These are phyloP conservation scores for Phoronis australis DNA, from an alignment of 2,888 invertebrate species.

Conservation along the genomic window DNA sequence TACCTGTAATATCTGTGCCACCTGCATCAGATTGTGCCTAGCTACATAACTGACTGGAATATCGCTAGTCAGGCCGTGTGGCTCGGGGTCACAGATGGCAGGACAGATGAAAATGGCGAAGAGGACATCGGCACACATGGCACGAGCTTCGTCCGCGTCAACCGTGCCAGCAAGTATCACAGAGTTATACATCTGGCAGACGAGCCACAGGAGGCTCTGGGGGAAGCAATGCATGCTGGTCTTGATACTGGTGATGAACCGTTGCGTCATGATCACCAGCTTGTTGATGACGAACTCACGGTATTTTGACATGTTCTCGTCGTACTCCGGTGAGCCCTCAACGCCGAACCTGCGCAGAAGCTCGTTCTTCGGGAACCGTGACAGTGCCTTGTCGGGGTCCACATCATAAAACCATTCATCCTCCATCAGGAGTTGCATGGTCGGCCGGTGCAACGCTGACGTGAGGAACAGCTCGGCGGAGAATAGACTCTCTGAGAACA, in stretches of 20 bases:
- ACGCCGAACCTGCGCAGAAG: slow-evolving; percentile 69
- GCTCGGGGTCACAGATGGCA: slow-evolving; percentile 92
- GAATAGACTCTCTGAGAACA: slow-evolving; percentile 82
- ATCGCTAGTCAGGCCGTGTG: slow-evolving; percentile 83
- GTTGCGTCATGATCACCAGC: slow-evolving; percentile 70
- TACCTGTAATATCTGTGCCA: slow-evolving; percentile 89
- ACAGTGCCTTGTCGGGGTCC: slow-evolving; percentile 73
- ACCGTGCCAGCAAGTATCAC: slow-evolving; percentile 13
- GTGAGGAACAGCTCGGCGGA: slow-evolving; percentile 89
- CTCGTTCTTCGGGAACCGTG: slow-evolving; percentile 63
- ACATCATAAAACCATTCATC: slow-evolving; percentile 88
- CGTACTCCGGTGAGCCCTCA: slow-evolving; percentile 69
- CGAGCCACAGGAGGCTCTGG: slow-evolving; percentile 78
- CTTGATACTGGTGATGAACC: slow-evolving; percentile 75
- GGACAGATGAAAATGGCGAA: slow-evolving; percentile 93
- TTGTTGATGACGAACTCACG: slow-evolving; percentile 69
- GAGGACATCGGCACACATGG: slow-evolving; percentile 85
- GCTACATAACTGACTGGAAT: slow-evolving; percentile 86
- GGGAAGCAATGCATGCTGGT: slow-evolving; percentile 89
- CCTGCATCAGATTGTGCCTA: slow-evolving; percentile 68
- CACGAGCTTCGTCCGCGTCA: slow-evolving; percentile 54
- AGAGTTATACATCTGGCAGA: slow-evolving; percentile 74
- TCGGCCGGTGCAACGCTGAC: slow-evolving; percentile 83
- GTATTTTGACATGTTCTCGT: slow-evolving; percentile 70
- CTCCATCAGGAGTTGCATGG: slow-evolving; percentile 81